phyloP scores from a whole-genome alignment of 2,888 invertebrate genomes.

The Craniophora ligustri region DNA sequence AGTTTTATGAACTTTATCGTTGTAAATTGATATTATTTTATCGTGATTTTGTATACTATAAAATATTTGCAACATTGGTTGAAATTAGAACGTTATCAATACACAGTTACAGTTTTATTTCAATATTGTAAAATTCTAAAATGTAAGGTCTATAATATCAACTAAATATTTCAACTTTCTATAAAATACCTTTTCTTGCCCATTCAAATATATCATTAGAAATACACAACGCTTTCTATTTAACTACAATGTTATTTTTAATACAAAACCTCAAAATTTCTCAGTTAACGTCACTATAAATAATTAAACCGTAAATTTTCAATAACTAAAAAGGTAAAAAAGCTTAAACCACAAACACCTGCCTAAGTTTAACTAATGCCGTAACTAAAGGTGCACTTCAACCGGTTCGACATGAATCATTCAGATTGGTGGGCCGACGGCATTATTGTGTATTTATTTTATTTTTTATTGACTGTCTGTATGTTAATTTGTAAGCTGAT shows the following conservation, averaged over 20 bases:
- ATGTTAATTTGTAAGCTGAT: constrained; percentile 55
- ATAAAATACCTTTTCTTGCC: no score
- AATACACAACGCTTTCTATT: neutral
- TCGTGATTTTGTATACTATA: no score
- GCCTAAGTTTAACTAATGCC: constrained; percentile 47
- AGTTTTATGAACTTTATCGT: no score
- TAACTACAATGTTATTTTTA: neutral
- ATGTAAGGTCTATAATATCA: no score
- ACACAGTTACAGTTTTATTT: no score
- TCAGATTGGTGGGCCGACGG: constrained; percentile 35
- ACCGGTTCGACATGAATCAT: constrained; percentile 54
- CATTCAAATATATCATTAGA: no score
- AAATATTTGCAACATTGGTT: no score
- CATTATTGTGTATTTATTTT: constrained; percentile 52
- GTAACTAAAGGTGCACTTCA: constrained; percentile 52
- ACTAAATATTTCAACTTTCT: no score
- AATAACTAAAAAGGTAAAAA: constrained; percentile 41
- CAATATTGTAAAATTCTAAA: no score
- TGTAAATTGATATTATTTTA: no score
- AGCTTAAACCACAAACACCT: constrained; percentile 48
- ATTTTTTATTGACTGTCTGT: constrained; percentile 36
- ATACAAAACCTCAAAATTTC: constrained; percentile 3
- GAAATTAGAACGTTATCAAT: no score
- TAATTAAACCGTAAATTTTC: constrained; percentile 31
- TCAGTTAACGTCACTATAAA: constrained; percentile 20